Evolutionary conservation across 2,888 invertebrate genomes (phyloP).

Genomic region (Polylopha cassiicola): DNA sequence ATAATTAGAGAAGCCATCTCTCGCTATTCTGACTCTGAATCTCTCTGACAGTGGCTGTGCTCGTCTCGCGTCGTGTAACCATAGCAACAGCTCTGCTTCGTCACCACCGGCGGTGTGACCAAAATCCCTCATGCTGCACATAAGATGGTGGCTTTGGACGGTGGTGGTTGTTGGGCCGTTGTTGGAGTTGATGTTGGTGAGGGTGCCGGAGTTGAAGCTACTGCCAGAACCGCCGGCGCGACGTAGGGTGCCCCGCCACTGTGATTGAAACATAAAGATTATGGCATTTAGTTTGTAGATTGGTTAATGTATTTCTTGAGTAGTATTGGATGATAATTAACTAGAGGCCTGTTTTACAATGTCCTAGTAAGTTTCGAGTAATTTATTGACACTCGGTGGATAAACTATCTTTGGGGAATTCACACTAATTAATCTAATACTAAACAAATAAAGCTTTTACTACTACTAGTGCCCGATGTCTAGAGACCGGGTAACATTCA

Average conservation of each 20-base stretch:
- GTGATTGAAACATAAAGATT: no score
- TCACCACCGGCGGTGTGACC: constrained; percentile 92
- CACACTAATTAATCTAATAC: no score
- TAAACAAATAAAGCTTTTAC: no score
- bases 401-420: no score
- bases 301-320: no score
- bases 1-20: constrained; percentile 93
- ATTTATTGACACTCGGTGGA: no score
- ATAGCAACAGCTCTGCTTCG: constrained; percentile 92
- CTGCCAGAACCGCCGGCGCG: constrained; percentile 68
- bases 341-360: no score
- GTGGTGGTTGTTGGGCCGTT: constrained; percentile 35
- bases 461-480: no score
- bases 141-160: constrained; percentile 78
- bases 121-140: constrained; percentile 92
- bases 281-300: no score
- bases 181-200: constrained; percentile 46
- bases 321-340: no score
- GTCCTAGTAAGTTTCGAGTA: no score
- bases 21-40: constrained; percentile 91
- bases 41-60: constrained; percentile 90
- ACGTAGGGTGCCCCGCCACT: constrained; percentile 71
- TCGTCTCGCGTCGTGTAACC: constrained; percentile 88
- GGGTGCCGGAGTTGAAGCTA: constrained; percentile 66
- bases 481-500: no score